These are phyloP conservation scores for Paraplagusia blochii DNA, from an alignment of 2,113 vertebrate genomes.

Conservation along the genomic window DNA sequence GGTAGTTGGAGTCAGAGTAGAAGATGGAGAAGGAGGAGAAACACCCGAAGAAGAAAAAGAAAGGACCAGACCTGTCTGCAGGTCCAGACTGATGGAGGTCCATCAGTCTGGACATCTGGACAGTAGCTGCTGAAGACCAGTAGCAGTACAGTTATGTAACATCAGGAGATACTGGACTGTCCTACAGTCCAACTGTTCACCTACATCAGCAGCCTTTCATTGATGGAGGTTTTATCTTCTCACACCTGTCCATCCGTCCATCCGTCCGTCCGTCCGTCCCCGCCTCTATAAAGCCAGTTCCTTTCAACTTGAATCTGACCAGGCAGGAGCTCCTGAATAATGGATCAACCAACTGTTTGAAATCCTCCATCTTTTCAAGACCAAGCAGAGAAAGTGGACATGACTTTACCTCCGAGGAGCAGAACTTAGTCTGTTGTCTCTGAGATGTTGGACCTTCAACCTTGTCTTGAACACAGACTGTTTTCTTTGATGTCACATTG, in stretches of 20 bases:
- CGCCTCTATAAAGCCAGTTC: conserved; percentile 38
- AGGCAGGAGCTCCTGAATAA: conserved; percentile 57
- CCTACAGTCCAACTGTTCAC: neutral
- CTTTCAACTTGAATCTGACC: conserved; percentile 57
- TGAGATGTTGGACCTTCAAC: too few species aligned
- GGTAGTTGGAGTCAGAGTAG: too few species aligned
- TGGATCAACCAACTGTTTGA: conserved; percentile 49
- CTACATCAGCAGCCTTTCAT: conserved; percentile 29
- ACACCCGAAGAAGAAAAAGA: too few species aligned
- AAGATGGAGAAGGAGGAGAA: too few species aligned
- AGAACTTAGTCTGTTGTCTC: neutral
- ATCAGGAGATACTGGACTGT: too few species aligned
- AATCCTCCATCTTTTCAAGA: conserved; percentile 47
- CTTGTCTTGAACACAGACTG: too few species aligned
- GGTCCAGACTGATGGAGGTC: too few species aligned
- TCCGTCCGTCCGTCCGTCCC: conserved; percentile 12
- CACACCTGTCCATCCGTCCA: neutral
- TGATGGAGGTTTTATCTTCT: neutral
- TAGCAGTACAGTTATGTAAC: too few species aligned
- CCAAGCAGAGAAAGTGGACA: conserved; percentile 11
- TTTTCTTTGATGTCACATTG: neutral
- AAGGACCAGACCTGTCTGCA: too few species aligned
- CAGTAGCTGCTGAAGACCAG: too few species aligned
- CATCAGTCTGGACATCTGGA: too few species aligned
- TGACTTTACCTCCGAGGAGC: conserved; percentile 9